phyloP scores from a whole-genome alignment of 35 echinoderm and acorn worm species.

The Lytechinus variegatus region DNA sequence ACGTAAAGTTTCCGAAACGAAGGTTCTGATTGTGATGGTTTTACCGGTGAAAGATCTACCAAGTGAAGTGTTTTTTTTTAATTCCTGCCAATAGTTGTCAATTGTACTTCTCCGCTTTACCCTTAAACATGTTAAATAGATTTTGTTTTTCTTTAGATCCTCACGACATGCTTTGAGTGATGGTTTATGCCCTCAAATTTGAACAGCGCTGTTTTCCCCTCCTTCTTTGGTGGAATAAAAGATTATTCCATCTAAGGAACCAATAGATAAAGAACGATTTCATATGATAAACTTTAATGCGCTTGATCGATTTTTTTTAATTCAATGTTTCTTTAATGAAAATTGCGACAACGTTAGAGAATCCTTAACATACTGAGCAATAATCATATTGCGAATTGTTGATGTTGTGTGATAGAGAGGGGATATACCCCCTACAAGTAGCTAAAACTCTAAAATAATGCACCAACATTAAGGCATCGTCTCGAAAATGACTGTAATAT shows the following conservation, averaged over 20 bases:
- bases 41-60: background rate
- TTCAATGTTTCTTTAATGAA: background rate
- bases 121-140: background rate
- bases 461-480: background rate
- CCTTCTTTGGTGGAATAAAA: too few relatives aligned
- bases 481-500: background rate
- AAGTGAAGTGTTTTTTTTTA: background rate
- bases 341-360: background rate
- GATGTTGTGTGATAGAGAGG: too few relatives aligned
- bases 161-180: too few relatives aligned
- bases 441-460: too few relatives aligned
- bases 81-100: background rate
- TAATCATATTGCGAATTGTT: too few relatives aligned
- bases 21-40: background rate
- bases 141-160: too few relatives aligned
- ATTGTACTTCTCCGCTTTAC: background rate
- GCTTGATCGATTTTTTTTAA: background rate
- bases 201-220: background rate
- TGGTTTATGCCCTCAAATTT: background rate
- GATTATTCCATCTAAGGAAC: too few relatives aligned
- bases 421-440: too few relatives aligned
- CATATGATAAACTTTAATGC: background rate
- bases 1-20: background rate
- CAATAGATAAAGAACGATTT: too few relatives aligned
- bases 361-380: too few relatives aligned